Conservation (phyloP, 1,140 invertebrate genomes). For the Drosophila triauraria region DNA sequence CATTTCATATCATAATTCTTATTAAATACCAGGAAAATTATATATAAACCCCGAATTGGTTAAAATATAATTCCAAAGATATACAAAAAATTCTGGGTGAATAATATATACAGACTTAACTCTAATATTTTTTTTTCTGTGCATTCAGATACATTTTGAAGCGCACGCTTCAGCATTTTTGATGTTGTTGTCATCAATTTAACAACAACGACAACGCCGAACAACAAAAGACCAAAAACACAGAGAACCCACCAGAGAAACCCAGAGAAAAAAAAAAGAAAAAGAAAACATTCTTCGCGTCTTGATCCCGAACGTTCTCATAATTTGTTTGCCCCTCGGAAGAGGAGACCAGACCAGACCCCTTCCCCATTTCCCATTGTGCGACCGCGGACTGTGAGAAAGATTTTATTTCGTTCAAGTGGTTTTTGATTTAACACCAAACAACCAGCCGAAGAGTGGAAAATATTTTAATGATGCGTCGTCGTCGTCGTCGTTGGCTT, state of each 20-base stretch:
- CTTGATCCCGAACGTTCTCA: constrained; percentile 73
- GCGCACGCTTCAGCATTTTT: constrained; percentile 78
- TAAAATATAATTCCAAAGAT: background rate
- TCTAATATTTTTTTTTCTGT: background rate
- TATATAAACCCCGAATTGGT: background rate
- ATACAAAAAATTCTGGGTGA: too few species aligned
- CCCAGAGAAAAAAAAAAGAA: constrained; percentile 27
- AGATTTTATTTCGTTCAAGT: constrained; percentile 83
- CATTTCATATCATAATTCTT: too few species aligned
- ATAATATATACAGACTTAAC: too few species aligned
- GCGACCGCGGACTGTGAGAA: constrained; percentile 71
- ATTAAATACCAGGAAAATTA: background rate
- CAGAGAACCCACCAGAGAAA: constrained; percentile 30
- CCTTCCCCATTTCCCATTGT: constrained; percentile 28
- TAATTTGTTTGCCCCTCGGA: constrained; percentile 71
- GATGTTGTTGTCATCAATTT: constrained; percentile 81
- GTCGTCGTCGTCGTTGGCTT: constrained; percentile 7
- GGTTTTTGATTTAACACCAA: constrained; percentile 83
- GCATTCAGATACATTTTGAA: constrained; percentile 77
- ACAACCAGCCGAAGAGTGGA: constrained; percentile 62
- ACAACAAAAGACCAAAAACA: constrained; percentile 38
- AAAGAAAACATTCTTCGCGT: constrained; percentile 70
- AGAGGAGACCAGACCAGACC: constrained; percentile 4
- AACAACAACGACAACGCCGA: constrained; percentile 51
- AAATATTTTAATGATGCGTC: constrained; percentile 81